Evolutionary conservation across 2,113 vertebrate genomes (phyloP), one percentile per base, ranked within the genome.

Genomic region (Meriones unguiculatus): DNA sequence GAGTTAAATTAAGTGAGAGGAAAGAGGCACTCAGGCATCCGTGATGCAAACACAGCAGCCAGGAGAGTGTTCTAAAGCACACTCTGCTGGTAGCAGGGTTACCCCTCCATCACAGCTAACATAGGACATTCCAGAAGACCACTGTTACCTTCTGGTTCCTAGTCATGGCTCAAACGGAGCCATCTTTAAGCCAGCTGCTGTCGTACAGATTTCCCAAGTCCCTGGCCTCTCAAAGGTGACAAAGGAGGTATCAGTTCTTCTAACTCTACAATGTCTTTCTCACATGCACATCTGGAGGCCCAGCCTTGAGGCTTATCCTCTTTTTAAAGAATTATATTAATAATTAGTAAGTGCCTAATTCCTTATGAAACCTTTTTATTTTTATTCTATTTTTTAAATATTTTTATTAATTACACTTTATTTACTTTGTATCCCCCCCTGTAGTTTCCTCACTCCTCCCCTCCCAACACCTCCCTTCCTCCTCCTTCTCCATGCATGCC

Each of bases 101-200:
- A 78, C 24, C 57, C 52, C 50, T 70, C 59, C 91, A n/a, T 77
- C 69, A 69, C 67, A 93, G 28, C 59, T 64, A 57, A 12, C 0
- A 50, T 7, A 65, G 84, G 93, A 87, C 54, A 52, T 91, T 77
- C 73, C 46, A 91, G 87, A 95, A 95, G 41, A 81, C 28, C 64
- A n/a, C 12, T 91, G 35, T 10, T 78, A 54, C 24, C 90, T 69
- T 1, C 0, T 65, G 52, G 93, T n/a, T 81, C 57, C 65, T 73
- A 5, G 30, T 14, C 73, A 38, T 70, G 64, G 75, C 30, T 80
- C 30, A 64, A 59, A 50, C 38, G 30, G 65, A 50, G 32, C 35
- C 73, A 70, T 62, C 32, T n/a, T 38, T 69, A 94, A 92, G 80
- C 3, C 28, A 93, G 41, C 67, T 77, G 35, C 4, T 72, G 35